Percentiles rank a stretch among this genome's conserved stretches.
phyloP scores from a whole-genome alignment of 92 coral and sea anemone species.

The Desmophyllum pertusum region DNA sequence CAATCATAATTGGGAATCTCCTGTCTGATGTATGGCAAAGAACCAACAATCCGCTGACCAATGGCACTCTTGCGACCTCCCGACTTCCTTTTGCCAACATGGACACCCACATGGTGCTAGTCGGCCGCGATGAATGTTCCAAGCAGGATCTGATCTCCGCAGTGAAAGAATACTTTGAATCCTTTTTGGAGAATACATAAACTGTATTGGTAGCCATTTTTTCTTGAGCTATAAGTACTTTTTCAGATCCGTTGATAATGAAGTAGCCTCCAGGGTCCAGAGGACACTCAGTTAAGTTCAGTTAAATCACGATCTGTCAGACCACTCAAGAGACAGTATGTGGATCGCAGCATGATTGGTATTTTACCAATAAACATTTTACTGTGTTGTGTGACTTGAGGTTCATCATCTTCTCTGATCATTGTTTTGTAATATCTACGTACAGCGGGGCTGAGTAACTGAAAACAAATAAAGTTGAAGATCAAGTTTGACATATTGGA shows the following conservation, averaged over 20 bases:
- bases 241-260: slow-evolving; percentile 97
- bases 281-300: slow-evolving; percentile 97
- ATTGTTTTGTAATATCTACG: slow-evolving; percentile 96
- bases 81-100: slow-evolving; percentile 94
- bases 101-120: slow-evolving; percentile 99
- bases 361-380: slow-evolving; percentile 99
- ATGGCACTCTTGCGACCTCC: slow-evolving; percentile 98
- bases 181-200: slow-evolving; percentile 94
- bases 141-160: slow-evolving; percentile 97
- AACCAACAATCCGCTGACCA: slow-evolving; percentile 97
- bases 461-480: neutral
- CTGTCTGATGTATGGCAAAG: slow-evolving; percentile 94
- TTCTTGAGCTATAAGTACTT: slow-evolving; percentile 97
- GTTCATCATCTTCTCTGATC: slow-evolving; percentile 90
- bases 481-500: neutral
- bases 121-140: slow-evolving; percentile 97
- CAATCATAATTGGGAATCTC: slow-evolving; percentile 99
- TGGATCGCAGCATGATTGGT: slow-evolving; percentile 98
- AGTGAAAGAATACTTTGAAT: slow-evolving; percentile 96
- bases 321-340: slow-evolving; percentile 89
- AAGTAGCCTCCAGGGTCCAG: slow-evolving; percentile 98
- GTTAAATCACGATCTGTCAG: slow-evolving; percentile 96
- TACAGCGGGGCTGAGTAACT: slow-evolving; percentile 98
- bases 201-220: slow-evolving; percentile 99
- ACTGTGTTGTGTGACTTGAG: slow-evolving; percentile 89